Conservation (phyloP, 2,113 vertebrate genomes). For the Anthoscopus minutus region DNA sequence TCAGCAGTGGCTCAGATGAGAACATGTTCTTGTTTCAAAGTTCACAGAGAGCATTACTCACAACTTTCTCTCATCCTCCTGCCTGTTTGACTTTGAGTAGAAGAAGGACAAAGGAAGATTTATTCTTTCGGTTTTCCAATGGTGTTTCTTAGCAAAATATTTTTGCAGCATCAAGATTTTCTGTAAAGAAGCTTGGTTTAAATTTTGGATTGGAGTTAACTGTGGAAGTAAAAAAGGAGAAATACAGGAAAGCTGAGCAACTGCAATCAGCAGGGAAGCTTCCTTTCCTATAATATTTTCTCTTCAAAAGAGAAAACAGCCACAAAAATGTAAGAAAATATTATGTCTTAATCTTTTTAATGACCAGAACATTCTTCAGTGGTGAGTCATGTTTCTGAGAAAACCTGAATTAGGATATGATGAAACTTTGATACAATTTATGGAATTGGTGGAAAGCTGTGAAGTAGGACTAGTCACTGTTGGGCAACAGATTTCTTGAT, state of each 20-base stretch:
- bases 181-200: background rate
- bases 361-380: conserved; percentile 19
- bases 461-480: background rate
- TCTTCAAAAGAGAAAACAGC: conserved; percentile 9
- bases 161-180: background rate
- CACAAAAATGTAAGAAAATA: conserved; percentile 55
- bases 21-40: background rate
- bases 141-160: background rate
- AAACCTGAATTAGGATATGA: conserved; percentile 42
- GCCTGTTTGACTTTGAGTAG: background rate
- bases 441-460: conserved; percentile 9
- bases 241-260: background rate
- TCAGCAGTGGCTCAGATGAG: background rate
- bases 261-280: background rate
- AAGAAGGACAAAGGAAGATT: background rate
- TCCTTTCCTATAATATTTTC: conserved; percentile 9
- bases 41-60: background rate
- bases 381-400: conserved; percentile 34
- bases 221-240: background rate
- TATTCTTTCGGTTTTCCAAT: background rate
- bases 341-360: conserved; percentile 19
- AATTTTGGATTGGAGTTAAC: background rate
- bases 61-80: background rate
- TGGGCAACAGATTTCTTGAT: background rate
- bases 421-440: conserved; percentile 13